These are phyloP conservation scores for Protobothrops flavoviridis DNA, from an alignment of 2,113 vertebrate genomes.

Conservation along the genomic window DNA sequence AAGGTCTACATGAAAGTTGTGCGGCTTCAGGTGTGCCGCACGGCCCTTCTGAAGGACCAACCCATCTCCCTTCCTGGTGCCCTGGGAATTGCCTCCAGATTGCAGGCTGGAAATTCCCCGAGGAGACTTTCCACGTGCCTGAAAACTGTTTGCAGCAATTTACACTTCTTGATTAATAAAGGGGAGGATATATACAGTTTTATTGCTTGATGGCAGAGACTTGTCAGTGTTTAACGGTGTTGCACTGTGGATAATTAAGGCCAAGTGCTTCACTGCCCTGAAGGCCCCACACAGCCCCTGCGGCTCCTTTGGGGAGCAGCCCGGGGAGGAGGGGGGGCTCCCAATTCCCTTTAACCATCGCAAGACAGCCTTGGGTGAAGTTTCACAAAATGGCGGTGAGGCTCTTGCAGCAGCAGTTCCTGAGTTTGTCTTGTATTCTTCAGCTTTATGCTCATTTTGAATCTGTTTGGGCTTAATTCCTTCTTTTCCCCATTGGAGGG, in stretches of 20 bases:
- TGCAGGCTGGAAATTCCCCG: neutral
- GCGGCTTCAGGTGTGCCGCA: neutral
- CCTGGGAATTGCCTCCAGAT: neutral
- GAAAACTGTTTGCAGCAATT: neutral
- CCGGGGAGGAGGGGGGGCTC: neutral
- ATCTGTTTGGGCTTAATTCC: neutral
- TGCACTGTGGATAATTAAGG: slow-evolving; percentile 3
- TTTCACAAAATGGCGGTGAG: neutral
- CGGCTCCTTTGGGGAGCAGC: neutral
- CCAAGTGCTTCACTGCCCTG: neutral
- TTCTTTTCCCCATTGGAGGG: neutral
- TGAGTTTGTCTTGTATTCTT: neutral
- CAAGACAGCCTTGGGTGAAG: neutral
- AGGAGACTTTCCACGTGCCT: neutral
- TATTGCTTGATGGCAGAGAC: rapidly evolving
- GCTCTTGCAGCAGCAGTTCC: neutral
- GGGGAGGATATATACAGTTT: rapidly evolving
- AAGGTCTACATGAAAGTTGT: neutral
- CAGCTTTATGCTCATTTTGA: neutral
- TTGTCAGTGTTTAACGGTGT: slow-evolving; percentile 13
- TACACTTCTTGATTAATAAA: rapidly evolving
- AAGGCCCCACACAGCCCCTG: neutral
- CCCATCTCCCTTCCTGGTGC: neutral
- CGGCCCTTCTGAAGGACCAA: neutral
- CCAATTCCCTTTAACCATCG: neutral